Evolutionary conservation across 2,888 invertebrate species (phyloP), one percentile per base, ranked within the genome.

Genomic region (Ecliptopera silaceata): DNA sequence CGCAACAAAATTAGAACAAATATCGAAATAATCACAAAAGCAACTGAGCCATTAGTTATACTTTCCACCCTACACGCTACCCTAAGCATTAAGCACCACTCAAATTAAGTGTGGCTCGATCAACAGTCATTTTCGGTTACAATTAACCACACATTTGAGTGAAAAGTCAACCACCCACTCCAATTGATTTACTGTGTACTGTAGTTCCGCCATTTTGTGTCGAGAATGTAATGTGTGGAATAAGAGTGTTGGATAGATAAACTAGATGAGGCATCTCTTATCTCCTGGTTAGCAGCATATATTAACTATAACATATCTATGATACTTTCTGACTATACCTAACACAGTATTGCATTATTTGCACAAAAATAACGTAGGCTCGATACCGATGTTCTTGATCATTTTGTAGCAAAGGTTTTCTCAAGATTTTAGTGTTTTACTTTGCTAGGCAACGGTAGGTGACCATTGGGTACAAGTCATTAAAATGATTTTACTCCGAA

Each of bases 161-260:
- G 88, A 91, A 91, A 91, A 91, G 91, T 91, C 91, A 91, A 91
- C 91, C 90, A 90, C 89, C 89, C 89, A 91, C 91, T 90, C 86
- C 89, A 89, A 90, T 90, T 91, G 91, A 91, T 91, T 90, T 91
- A 91, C 90, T 90, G 90, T 90, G 81, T 86, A 77, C 82, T 79
- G 76, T 77, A 86, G 87, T 86, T 83, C 87, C 86, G 88, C 88
- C 86, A 89, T 90, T 90, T 89, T 88, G 82, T 82, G 83, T 72
- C 74, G 74, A 75, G 77, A 80, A 81, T 81, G 79, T 82, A 78
- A 77, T 79, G 73, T 75, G 64, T 59, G 60, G 66, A 72, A 55
- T 55, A 63, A 63, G 49, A 38, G 54, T 44, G 45, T 18, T 41
- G 34, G 44, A 8, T 63, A 53, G 18, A 48, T 18, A 44, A 15